phyloP scores from a whole-genome alignment of 1,140 invertebrate species.

The Cylas formicarius region DNA sequence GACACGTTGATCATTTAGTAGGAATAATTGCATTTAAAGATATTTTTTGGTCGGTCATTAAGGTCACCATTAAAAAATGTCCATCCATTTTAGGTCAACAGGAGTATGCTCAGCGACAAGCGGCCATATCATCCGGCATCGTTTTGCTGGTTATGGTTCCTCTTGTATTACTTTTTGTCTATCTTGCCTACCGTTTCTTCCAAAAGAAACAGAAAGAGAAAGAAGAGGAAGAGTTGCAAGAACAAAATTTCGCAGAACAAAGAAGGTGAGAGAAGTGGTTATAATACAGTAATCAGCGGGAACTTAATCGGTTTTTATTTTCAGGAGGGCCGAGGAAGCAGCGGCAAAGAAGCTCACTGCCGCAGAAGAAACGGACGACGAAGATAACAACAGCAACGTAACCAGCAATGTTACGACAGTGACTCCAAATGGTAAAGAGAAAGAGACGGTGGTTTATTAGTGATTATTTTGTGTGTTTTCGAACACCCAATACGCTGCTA shows the following conservation, averaged over 20 bases:
- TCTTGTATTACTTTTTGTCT: constrained; percentile 62
- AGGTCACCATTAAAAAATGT: not conserved
- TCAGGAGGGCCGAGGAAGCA: constrained; percentile 30
- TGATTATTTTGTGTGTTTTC: too few species aligned
- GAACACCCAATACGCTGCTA: too few species aligned
- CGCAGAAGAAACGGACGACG: constrained; percentile 23
- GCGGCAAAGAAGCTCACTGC: constrained; percentile 28
- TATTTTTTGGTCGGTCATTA: not conserved
- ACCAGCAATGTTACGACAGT: constrained; percentile 15
- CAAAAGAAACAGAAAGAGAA: constrained; percentile 48
- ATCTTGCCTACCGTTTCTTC: constrained; percentile 59
- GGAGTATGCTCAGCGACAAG: constrained; percentile 67
- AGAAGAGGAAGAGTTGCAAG: constrained; percentile 42
- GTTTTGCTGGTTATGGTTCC: constrained; percentile 65
- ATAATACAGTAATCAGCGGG: too few species aligned
- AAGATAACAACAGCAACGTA: constrained; percentile 19
- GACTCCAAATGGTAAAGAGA: constrained; percentile 2
- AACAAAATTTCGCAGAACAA: constrained; percentile 11
- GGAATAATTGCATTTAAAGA: constrained; percentile 2
- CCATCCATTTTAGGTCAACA: constrained; percentile 60
- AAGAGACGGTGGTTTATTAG: constrained; percentile 4
- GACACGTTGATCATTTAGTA: too few species aligned
- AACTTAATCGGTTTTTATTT: constrained; percentile 12
- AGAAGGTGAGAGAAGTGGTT: constrained; percentile 4
- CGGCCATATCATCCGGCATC: constrained; percentile 69